Percentiles rank a stretch among this genome's conserved stretches.
These are phyloP conservation scores for Drosophila rubida DNA, from an alignment of 2,888 invertebrate species.

Conservation along the genomic window DNA sequence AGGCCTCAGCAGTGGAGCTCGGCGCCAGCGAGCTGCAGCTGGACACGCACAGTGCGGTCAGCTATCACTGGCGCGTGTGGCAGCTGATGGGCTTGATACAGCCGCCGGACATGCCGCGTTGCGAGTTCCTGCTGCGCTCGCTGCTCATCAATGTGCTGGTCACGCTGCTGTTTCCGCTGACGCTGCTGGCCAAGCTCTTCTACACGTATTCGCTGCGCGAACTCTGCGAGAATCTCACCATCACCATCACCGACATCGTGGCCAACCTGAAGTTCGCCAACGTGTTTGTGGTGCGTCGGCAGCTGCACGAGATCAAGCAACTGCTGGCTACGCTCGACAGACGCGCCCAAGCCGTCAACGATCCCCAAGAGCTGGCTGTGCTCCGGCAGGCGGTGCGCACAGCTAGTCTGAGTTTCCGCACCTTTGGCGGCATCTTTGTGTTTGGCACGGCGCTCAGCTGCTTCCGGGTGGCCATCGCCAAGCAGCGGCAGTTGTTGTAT, in stretches of 20 bases:
- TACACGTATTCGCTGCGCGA: constrained; percentile 64
- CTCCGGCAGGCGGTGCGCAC: constrained; percentile 58
- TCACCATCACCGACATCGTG: constrained; percentile 79
- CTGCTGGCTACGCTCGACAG: constrained; percentile 46
- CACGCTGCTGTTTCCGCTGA: constrained; percentile 79
- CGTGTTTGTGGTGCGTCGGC: constrained; percentile 70
- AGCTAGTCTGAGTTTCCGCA: constrained; percentile 64
- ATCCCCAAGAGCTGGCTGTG: constrained; percentile 52
- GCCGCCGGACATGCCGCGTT: constrained; percentile 15
- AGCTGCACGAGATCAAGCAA: constrained; percentile 63
- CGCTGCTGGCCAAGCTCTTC: constrained; percentile 75
- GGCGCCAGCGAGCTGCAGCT: background rate
- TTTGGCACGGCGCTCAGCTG: constrained; percentile 72
- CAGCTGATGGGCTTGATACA: constrained; percentile 73
- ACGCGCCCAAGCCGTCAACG: constrained; percentile 37
- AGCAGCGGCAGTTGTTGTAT: constrained; percentile 68
- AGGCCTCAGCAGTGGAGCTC: background rate
- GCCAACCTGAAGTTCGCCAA: constrained; percentile 82
- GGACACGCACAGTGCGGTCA: constrained; percentile 72
- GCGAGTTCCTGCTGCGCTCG: constrained; percentile 55
- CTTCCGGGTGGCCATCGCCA: constrained; percentile 59
- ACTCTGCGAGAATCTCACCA: constrained; percentile 80
- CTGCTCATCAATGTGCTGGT: constrained; percentile 69
- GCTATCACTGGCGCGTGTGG: constrained; percentile 82
- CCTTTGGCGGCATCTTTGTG: constrained; percentile 70